Base-by-base conservation (phyloP, 2,888 invertebrate genomes). In the Patella pellucida region DNA sequence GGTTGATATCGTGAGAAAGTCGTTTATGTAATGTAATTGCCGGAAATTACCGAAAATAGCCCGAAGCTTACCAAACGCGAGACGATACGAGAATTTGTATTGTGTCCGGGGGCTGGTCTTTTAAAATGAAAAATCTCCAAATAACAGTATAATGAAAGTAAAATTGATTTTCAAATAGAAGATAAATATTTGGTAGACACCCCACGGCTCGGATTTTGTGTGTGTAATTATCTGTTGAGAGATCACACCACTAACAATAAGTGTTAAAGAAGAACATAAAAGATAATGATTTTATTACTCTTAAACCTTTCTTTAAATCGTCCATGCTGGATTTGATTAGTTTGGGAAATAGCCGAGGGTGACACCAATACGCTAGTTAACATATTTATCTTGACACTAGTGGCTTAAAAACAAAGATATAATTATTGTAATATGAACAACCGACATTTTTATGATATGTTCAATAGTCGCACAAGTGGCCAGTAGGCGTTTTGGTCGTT, bases 401-500 rank as follows among this genome's bases (percentile, higher is more conserved):
- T 23, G 23, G 62, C 62, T 23, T 62, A 23, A 62, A 62, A 62
- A 62, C 62, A 62, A 62, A 62, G 62, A 62, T 62, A 62, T 62
- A 62, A 62, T 62, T 62, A 62, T 62, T 62, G 62, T 62, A 62
- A 62, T 62, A 62, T 62, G 62, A 62, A 62, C 62, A 23, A 23
- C 62, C 19, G 62, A 62, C 62, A 62, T 62, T 62, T 62, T 62
- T 62, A 62, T 23, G 62, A 62, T 62, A 62, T 62, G 62, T 62
- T 62, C 23, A 23, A 62, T 62, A 62, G 62, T 62, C 12, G 19
- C 23, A 41, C 23, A 62, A 23, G 62, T 19, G 14, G 19, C 62
- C 14, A 23, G 62, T 23, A 23, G 62, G 62, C 62, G 62, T 62
- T 11, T 23, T 14, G 62, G 62, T 62, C 62, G 62, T 62, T 62